A percentile compares a stretch with the other conserved stretches of the same genome.
phyloP scores from a whole-genome alignment of 2,888 invertebrate species.

The Callyntrura guangdongensis region DNA sequence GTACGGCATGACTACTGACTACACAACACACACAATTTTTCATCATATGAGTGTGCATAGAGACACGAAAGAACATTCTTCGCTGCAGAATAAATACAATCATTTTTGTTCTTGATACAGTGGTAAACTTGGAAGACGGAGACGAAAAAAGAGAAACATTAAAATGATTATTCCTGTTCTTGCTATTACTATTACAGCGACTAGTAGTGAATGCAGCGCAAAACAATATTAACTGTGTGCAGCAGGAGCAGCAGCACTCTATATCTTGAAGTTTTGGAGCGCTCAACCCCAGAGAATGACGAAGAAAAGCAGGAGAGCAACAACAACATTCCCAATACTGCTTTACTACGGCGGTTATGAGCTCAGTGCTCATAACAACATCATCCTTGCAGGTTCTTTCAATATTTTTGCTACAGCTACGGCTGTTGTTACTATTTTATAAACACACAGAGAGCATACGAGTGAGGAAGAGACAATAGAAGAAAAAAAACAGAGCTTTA shows the following conservation, averaged over 20 bases:
- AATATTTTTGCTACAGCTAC: not conserved
- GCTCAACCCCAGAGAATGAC: constrained; percentile 61
- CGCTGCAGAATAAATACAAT: constrained; percentile 6
- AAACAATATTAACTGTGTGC: too few relatives aligned
- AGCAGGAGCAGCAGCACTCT: too few relatives aligned
- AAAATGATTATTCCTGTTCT: constrained; percentile 39
- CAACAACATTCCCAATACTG: constrained; percentile 28
- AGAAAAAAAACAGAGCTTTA: not conserved
- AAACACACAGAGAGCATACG: constrained; percentile 5
- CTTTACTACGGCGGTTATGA: constrained; percentile 49
- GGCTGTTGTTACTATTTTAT: too few relatives aligned
- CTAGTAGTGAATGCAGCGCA: too few relatives aligned
- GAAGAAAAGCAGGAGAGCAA: constrained; percentile 52
- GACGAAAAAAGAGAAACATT: constrained; percentile 31
- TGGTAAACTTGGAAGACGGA: constrained; percentile 20
- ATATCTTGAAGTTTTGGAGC: constrained; percentile 64
- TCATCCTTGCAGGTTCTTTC: constrained; percentile 65
- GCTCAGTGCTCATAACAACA: constrained; percentile 62
- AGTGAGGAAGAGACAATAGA: not conserved
- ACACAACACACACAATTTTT: not conserved
- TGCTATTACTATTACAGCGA: not conserved
- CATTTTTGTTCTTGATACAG: constrained; percentile 41
- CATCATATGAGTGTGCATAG: too few relatives aligned
- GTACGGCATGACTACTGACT: too few relatives aligned
- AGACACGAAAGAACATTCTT: not conserved